Base-by-base conservation (phyloP, 2,113 vertebrate species). In the Brevimyrus niger region DNA sequence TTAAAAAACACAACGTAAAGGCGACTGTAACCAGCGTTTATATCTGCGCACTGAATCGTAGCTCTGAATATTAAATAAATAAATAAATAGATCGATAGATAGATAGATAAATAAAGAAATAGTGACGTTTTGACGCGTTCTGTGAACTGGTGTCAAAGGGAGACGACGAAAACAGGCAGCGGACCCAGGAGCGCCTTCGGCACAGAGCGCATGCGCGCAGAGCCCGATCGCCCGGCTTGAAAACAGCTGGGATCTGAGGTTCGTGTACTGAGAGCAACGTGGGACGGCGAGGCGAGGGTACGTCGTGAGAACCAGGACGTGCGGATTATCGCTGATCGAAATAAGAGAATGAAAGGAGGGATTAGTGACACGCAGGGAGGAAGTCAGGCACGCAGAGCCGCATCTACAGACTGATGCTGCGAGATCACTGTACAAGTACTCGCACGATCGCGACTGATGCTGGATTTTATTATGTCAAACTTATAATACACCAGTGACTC, bases 281-380 rank as follows among this genome's bases (percentile, higher is more conserved):
- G 88, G 89, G 42, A 42, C 65, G 9, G 90, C 84, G 50, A 87
- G 65, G 88, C 47, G 47, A 47, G 51, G 88, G 15, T 89, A 85
- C 69, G 87, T 69, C 47, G 69, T 83, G 50, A 89, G 90, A 89
- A 90, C 86, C 88, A 89, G 73, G 90, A 91, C 89, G 38, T 31
- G 27, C 48, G 90, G 91, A 90, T 90, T 89, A 90, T 46, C 38
- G 65, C 84, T 87, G 83, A 84, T 88, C 69, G 86, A 89, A 90
- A 88, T 89, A 90, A 88, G 90, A 87, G 88, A 90, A 91, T 82
- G 84, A 73, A 87, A 88, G 53, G 61, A 86, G 61, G 89, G 88
- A 90, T 90, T 90, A 90, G 87, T 82, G 90, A 86, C 89, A 89
- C 69, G 47, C 88, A 80, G 88, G 76, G 89, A 58, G 87, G 38